Percentiles rank a stretch among this genome's conserved stretches.
phyloP scores from a whole-genome alignment of 2,888 invertebrate species.

The Horisme vitalbata region DNA sequence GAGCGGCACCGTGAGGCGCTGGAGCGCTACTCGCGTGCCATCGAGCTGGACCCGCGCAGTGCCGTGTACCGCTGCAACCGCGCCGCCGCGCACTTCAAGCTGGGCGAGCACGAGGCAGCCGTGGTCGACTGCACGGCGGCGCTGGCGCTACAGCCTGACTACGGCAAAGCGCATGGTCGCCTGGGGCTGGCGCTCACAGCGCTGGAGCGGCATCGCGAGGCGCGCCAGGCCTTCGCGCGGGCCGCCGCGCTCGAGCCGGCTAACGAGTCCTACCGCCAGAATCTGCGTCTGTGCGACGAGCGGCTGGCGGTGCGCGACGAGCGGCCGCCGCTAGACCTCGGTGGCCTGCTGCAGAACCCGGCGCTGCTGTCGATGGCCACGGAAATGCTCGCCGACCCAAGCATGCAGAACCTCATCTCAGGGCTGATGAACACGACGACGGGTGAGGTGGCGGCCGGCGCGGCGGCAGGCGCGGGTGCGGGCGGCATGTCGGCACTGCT shows the following conservation, averaged over 20 bases:
- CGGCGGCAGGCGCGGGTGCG: constrained; percentile 46
- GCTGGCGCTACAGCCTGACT: constrained; percentile 93
- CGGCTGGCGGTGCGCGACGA: constrained; percentile 86
- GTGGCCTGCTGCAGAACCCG: constrained; percentile 90
- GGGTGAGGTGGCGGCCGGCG: constrained; percentile 38
- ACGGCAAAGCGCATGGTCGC: constrained; percentile 97
- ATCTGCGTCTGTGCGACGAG: constrained; percentile 92
- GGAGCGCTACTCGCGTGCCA: constrained; percentile 93
- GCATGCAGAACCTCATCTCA: constrained; percentile 89
- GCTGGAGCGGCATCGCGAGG: constrained; percentile 91
- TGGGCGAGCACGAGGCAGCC: constrained; percentile 91
- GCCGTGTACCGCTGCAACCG: constrained; percentile 98
- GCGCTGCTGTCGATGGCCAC: constrained; percentile 92
- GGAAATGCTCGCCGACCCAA: constrained; percentile 92
- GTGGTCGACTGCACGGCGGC: constrained; percentile 96
- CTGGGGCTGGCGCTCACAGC: constrained; percentile 94
- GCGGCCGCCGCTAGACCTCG: constrained; percentile 80
- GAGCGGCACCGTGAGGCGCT: constrained; percentile 92
- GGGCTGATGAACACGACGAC: constrained; percentile 75
- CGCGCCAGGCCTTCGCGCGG: constrained; percentile 92
- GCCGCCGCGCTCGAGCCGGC: constrained; percentile 96
- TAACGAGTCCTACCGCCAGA: constrained; percentile 94
- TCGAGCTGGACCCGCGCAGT: constrained; percentile 92
- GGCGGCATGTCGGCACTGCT: constrained; percentile 68
- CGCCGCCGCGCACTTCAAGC: constrained; percentile 96